These are phyloP conservation scores for Umimayanthus chanpuru DNA, from an alignment of 92 coral and sea anemone genomes.

Conservation along the genomic window DNA sequence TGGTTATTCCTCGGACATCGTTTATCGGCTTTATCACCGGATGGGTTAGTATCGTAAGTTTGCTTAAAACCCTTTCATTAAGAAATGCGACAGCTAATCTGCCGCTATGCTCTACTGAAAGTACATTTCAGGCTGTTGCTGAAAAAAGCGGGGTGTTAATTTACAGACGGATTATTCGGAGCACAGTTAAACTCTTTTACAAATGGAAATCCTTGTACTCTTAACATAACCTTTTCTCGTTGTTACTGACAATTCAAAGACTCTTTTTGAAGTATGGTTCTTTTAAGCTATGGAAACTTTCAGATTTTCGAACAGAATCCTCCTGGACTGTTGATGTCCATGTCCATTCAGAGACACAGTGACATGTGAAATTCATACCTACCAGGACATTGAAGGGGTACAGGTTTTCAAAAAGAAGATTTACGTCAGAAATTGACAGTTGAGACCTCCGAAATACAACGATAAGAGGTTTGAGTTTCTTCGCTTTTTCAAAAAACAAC, in stretches of 20 bases:
- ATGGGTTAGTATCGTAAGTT: conserved; percentile 11
- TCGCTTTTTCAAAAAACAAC: not conserved
- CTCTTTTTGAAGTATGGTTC: not conserved
- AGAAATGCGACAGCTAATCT: conserved; percentile 17
- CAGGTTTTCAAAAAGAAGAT: not conserved
- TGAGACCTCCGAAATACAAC: not conserved
- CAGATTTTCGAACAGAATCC: not conserved
- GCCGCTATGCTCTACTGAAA: conserved; percentile 14
- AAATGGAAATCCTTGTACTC: not conserved
- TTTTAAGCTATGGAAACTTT: not conserved
- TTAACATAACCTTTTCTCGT: not conserved
- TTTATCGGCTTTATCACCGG: conserved; percentile 6
- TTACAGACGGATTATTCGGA: conserved; percentile 18
- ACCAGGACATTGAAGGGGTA: not conserved
- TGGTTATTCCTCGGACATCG: not conserved
- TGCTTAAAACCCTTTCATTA: conserved; percentile 24
- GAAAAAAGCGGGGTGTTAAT: not conserved
- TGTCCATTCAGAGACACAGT: not conserved
- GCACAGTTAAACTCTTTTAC: not conserved
- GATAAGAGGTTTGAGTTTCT: not conserved
- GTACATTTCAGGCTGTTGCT: conserved; percentile 21
- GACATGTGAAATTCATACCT: conserved; percentile 1
- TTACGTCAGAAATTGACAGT: not conserved
- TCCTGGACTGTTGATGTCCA: not conserved
- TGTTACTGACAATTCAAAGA: not conserved